Evolutionary conservation across 2,113 vertebrate species (phyloP), one percentile per base, ranked within the genome.

Genomic region (Myrmecobius fasciatus): DNA sequence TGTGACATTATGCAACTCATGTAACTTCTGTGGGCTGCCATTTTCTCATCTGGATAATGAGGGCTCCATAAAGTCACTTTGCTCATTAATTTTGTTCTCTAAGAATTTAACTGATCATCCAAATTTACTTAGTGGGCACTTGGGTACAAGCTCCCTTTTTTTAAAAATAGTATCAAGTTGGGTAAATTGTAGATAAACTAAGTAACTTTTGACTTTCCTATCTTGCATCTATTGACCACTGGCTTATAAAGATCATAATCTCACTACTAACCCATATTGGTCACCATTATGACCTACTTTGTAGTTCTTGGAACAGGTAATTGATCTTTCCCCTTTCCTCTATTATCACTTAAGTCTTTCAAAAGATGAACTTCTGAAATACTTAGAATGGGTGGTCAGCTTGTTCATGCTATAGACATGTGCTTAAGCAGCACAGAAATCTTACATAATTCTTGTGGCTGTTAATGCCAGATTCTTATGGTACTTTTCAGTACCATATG

Each of bases 81-180:
- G n/a, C 91, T 93, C n/a, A n/a, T 94, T 95, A 89, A 96, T 75
- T 54, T 89, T 94, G 36, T 2, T 83, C n/a, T 83, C 67, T 43
- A 67, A n/a, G 54, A 89, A 51, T 92, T 83, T 91, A 89, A 46
- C 89, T 93, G 10, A 11, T 25, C 91, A 47, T 91, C 12, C 26
- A n/a, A 54, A 51, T 48, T 54, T 94, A 67, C 83, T 75, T 93
- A 48, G 56, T 92, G 49, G 14, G 26, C 25, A 26, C 56, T 49
- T 67, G 92, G 53, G 53, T 91, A 12, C 1, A 89, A 89, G 20
- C 52, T 3, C 89, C 17, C 24, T 83, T 43, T 22, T 43, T 24
- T 88, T n/a, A n/a, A n/a, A n/a, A 3, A 88, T 95, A 92, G 49
- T 47, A 67, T 92, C 92, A 48, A 25, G 67, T 90, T 95, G 0